A percentile compares a stretch with the other conserved stretches of the same genome.
phyloP scores from a whole-genome alignment of 2,113 vertebrate genomes.

The Ciconia maguari region DNA sequence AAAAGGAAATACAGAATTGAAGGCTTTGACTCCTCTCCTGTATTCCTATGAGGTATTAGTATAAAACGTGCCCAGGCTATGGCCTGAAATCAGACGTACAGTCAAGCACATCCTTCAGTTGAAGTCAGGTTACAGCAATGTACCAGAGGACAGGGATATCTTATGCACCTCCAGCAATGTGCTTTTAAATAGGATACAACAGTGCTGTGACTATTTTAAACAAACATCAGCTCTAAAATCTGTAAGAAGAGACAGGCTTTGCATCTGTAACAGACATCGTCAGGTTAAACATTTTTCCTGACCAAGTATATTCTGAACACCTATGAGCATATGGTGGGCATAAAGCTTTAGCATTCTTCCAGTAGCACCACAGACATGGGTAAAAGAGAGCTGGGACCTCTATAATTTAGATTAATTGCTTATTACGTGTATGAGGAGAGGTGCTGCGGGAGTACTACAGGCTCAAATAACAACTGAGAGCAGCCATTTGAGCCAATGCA shows the following conservation, averaged over 20 bases:
- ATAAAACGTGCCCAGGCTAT: neutral
- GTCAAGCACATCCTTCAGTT: neutral
- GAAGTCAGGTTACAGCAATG: neutral
- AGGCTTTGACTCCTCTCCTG: conserved; percentile 3
- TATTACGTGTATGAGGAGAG: neutral
- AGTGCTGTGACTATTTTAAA: neutral
- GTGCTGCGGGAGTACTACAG: neutral
- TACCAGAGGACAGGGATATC: conserved; percentile 3
- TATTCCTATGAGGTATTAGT: neutral
- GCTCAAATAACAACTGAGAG: neutral
- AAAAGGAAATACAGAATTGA: neutral
- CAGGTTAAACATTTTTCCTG: neutral
- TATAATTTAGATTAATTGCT: conserved; percentile 32
- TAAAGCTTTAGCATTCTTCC: conserved; percentile 28
- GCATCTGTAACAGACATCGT: neutral
- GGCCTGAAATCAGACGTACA: neutral
- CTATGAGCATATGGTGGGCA: conserved; percentile 12
- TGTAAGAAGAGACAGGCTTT: neutral
- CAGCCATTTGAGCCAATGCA: neutral
- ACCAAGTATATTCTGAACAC: neutral
- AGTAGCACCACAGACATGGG: conserved; percentile 26
- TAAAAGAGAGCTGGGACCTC: neutral
- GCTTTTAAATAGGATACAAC: neutral
- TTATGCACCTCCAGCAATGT: conserved; percentile 12
- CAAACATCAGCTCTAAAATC: neutral